Evolutionary conservation across 2,888 invertebrate species (phyloP).

Genomic region (Pheosia tremula): DNA sequence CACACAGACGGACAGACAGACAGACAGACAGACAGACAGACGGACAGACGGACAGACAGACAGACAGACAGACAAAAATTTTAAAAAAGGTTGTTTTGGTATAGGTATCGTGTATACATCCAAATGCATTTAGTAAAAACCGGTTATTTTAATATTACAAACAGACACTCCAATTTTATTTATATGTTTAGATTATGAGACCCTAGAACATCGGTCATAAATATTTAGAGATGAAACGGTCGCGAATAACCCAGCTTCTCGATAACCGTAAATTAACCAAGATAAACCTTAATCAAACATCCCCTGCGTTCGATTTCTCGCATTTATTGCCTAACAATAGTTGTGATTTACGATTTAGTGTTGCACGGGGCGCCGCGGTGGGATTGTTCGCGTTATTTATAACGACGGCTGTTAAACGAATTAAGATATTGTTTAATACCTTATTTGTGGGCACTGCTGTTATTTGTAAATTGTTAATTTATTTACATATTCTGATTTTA

Average conservation of each 20-base stretch:
- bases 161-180: too few species aligned
- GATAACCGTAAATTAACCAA: conserved; percentile 78
- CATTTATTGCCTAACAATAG: conserved; percentile 81
- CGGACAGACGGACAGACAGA: too few species aligned
- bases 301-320: conserved; percentile 77
- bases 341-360: conserved; percentile 79
- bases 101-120: too few species aligned
- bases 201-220: background rate
- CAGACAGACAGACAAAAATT: too few species aligned
- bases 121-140: too few species aligned
- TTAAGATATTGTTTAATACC: conserved; percentile 32
- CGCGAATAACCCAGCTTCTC: conserved; percentile 44
- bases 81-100: too few species aligned
- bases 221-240: conserved; percentile 27
- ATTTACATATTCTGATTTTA: too few species aligned
- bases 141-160: too few species aligned
- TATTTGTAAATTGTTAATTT: background rate
- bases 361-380: conserved; percentile 54
- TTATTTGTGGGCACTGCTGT: background rate
- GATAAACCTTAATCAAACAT: conserved; percentile 82
- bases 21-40: too few species aligned
- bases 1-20: too few species aligned
- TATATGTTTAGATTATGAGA: too few species aligned
- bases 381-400: conserved; percentile 71
- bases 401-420: conserved; percentile 47